These are phyloP conservation scores for Apostichopus californicus DNA, from an alignment of 35 echinoderm and acorn worm genomes.

Conservation along the genomic window DNA sequence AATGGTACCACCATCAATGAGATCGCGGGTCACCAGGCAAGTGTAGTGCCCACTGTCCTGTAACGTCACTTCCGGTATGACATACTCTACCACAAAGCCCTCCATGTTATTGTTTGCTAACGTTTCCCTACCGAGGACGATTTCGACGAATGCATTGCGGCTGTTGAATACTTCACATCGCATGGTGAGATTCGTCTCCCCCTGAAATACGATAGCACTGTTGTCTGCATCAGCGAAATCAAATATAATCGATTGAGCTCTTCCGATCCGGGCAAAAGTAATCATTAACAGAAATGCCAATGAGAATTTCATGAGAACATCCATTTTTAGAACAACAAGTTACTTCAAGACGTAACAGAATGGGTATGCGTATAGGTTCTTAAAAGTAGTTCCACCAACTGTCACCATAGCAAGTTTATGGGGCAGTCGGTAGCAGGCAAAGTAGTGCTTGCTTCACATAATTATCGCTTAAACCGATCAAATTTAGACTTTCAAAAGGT, in stretches of 20 bases:
- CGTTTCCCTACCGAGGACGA: not conserved
- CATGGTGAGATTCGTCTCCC: slow-evolving; percentile 22
- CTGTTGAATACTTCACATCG: not conserved
- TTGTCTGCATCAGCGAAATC: not conserved
- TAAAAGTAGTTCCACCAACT: too few species aligned
- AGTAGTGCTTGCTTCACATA: too few species aligned
- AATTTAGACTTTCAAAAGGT: too few species aligned
- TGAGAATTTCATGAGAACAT: too few species aligned
- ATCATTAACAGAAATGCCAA: not conserved
- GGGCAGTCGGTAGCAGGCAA: too few species aligned
- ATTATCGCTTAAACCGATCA: too few species aligned
- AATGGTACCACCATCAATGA: not conserved
- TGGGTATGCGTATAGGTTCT: too few species aligned
- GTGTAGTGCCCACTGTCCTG: slow-evolving; percentile 1
- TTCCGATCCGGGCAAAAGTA: not conserved
- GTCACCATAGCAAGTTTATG: too few species aligned
- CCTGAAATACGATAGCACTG: slow-evolving; percentile 1
- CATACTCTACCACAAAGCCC: not conserved
- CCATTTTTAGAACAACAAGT: too few species aligned
- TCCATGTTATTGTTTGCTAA: not conserved
- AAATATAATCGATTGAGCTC: not conserved
- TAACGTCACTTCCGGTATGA: not conserved
- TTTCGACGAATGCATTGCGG: slow-evolving; percentile 1
- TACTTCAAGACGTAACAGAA: too few species aligned
- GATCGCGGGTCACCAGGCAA: not conserved